Base-by-base conservation (phyloP, 2,888 invertebrate genomes). In the Agrochola litura region DNA sequence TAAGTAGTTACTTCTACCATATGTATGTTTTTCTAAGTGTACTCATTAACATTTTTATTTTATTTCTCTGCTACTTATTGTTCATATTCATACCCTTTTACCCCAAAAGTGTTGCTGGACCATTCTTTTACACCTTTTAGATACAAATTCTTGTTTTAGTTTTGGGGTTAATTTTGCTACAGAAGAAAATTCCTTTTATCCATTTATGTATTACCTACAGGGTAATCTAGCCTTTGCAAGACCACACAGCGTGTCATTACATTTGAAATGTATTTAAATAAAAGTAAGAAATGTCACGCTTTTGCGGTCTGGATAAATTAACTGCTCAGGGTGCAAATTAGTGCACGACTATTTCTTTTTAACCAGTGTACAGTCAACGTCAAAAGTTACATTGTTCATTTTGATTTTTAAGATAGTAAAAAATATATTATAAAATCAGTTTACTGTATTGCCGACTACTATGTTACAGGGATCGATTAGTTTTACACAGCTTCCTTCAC, bases 181-280 rank as follows among this genome's bases (percentile, higher is more conserved):
- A 46, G 10, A 10, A 37, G 12, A 52, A 77, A 30, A 19, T 41
- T 30, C 30, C 16, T 80, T n/a, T 43, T 9, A 43, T 43, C 9
- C 10, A 43, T 43, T 43, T 9, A 43, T 43, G 9, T 43, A 41
- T 30, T 30, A 37, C 37, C 37, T 37, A 37, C 37, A 37, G 12
- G 52, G n/a, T 77, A 58, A 77, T 68, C 77, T 71, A 70, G 60
- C 67, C 63, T 68, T 71, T 60, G 49, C 16, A 41, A 61, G 82
- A 83, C 84, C 82, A 83, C 82, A 80, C 82, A 70, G 61, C 16
- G 52, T 49, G 81, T 61, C 25, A 83, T 79, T 80, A 80, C 76
- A 70, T 82, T 83, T 80, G 30, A 80, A 84, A 80, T 83, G 65
- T 83, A 83, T 83, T 82, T 82, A 84, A 83, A 83, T 76, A 76